Evolutionary conservation across 1,140 invertebrate genomes (phyloP).

Genomic region (Papilio polytes): DNA sequence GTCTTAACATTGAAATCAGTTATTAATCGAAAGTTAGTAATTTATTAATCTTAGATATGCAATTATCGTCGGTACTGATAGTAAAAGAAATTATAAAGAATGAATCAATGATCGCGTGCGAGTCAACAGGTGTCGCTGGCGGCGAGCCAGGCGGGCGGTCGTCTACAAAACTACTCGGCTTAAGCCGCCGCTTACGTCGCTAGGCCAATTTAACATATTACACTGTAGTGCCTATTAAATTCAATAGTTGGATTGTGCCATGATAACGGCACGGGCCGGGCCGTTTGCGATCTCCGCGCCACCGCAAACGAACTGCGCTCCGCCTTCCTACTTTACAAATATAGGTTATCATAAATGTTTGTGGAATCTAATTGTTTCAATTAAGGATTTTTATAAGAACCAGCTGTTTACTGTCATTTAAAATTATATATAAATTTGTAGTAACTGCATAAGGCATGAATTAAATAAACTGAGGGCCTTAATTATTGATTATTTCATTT

Average conservation of each 20-base stretch:
- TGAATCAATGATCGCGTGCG: conserved; percentile 30
- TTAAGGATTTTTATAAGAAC: not conserved
- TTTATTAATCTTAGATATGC: too few relatives aligned
- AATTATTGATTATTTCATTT: too few relatives aligned
- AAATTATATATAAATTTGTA: not conserved
- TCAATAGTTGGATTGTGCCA: conserved; percentile 34
- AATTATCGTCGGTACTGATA: not conserved
- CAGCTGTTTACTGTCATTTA: not conserved
- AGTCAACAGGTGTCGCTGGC: conserved; percentile 72
- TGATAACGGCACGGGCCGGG: conserved; percentile 26
- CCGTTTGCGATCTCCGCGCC: conserved; percentile 20
- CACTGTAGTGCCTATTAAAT: conserved; percentile 50
- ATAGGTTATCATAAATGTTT: not conserved
- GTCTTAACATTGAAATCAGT: not conserved
- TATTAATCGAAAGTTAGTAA: not conserved
- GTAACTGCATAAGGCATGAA: not conserved
- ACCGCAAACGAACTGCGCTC: not conserved
- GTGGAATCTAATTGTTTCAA: not conserved
- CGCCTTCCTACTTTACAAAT: not conserved
- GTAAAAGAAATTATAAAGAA: conserved; percentile 10
- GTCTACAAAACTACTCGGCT: conserved; percentile 43
- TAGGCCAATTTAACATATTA: conserved; percentile 55
- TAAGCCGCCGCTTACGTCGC: conserved; percentile 46
- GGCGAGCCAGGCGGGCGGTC: conserved; percentile 51
- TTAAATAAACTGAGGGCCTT: not conserved